Base-by-base conservation (phyloP, 2,888 invertebrate species). In the Agrypnus murinus region DNA sequence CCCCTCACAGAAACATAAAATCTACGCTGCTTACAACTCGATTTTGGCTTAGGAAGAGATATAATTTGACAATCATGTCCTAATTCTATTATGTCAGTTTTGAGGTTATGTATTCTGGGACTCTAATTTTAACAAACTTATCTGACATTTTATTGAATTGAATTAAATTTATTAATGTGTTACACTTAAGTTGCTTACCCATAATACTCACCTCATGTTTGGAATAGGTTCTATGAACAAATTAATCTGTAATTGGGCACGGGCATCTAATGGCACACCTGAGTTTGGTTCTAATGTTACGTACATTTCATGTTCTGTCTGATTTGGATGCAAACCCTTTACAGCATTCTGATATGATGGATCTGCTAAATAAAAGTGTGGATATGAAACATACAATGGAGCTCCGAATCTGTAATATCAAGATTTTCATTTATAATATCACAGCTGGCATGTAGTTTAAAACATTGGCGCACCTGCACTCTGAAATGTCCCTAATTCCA, bases 381-480 rank as follows among this genome's bases (percentile, higher is more conserved):
- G 96, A 77, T 91, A 90, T 0, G 94, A 92, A 19, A 95, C 89
- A 84, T 92, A 93, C 10, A 92, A 93, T 0, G 96, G 96, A n/a
- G 95, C 94, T 59, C 92, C 92, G 84, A 87, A 91, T 72, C 92
- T 91, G 57, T 57, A 77, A 79, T 2, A 8, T 46, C 4, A 19
- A 46, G 19, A 19, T 10, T 1, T 14, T 2, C n/a, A n/a, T n/a
- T n/a, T n/a, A n/a, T n/a, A 8, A 14, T 2, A 40, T 40, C 40
- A 72, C 36, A 3, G 19, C 62, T 48, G 34, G 40, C 15, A 38
- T 50, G 31, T 40, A 40, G 36, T 12, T 45, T 43, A 19, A 25
- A 69, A 80, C 81, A 76, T n/a, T n/a, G n/a, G n/a, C n/a, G n/a
- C 77, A 85, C 84, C 84, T 85, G 80, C 95, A 95, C 31, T 84